phyloP scores from a whole-genome alignment of 2,113 vertebrate species.

The Sula dactylatra region DNA sequence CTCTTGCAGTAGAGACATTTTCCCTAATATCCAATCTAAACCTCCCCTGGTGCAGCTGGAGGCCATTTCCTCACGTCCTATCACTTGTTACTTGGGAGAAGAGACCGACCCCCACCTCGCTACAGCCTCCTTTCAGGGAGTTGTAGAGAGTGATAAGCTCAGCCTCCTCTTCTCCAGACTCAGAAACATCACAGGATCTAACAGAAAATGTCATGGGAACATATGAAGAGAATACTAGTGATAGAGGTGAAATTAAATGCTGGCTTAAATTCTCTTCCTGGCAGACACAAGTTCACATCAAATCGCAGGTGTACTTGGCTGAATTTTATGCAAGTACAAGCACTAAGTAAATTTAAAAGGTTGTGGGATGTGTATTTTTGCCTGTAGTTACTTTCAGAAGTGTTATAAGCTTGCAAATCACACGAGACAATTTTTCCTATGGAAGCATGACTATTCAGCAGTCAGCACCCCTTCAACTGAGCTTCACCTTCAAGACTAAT shows the following conservation, averaged over 20 bases:
- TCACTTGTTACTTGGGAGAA: no score
- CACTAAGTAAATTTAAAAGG: not conserved
- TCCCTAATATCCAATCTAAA: no score
- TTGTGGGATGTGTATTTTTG: not conserved
- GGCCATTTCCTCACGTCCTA: no score
- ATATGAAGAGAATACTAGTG: fast-evolving
- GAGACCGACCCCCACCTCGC: no score
- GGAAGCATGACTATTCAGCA: not conserved
- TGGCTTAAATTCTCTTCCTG: not conserved
- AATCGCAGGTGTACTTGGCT: not conserved
- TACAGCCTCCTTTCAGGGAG: no score
- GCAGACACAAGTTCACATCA: not conserved
- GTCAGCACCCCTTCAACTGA: not conserved
- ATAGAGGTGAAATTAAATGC: not conserved
- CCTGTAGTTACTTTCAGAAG: not conserved
- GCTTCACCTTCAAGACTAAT: not conserved
- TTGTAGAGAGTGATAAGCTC: no score
- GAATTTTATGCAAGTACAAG: not conserved
- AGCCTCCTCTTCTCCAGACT: no score
- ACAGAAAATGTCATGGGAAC: not conserved
- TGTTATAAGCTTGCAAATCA: not conserved
- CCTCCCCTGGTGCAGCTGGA: no score
- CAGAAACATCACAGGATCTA: no score
- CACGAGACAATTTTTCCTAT: not conserved
- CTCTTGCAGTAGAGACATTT: no score